These are phyloP conservation scores for Apis laboriosa DNA, from an alignment of 1,140 invertebrate species.

Conservation along the genomic window DNA sequence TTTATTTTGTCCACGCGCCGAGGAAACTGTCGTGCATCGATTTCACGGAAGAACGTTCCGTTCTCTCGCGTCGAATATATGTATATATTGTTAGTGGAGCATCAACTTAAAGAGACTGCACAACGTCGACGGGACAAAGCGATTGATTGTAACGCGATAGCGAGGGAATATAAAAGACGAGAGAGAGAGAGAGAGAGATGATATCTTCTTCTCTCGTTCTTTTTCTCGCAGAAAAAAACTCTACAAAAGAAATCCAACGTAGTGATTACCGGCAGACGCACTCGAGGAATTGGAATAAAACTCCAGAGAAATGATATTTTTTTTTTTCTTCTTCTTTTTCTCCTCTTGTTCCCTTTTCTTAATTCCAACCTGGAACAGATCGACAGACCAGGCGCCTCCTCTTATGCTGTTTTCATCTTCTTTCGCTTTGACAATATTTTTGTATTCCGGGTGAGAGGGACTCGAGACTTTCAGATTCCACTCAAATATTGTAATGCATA, in stretches of 20 bases:
- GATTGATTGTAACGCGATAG: conserved; percentile 49
- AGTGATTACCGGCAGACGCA: conserved; percentile 43
- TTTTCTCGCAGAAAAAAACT: conserved; percentile 3
- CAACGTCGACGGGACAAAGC: conserved; percentile 41
- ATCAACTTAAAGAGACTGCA: conserved; percentile 39
- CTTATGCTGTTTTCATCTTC: not conserved
- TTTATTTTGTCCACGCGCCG: conserved; percentile 32
- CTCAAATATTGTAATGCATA: not conserved
- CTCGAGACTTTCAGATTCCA: not conserved
- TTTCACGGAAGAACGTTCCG: conserved; percentile 29
- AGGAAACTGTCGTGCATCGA: conserved; percentile 35
- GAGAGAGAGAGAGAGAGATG: not conserved
- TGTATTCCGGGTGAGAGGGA: not conserved
- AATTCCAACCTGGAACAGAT: conserved; percentile 55
- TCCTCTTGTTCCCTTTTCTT: conserved; percentile 30
- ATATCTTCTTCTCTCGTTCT: not conserved
- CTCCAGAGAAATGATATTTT: conserved; percentile 31
- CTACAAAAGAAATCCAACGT: conserved; percentile 40
- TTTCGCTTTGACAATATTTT: not conserved
- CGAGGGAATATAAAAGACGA: conserved; percentile 26
- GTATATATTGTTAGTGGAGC: conserved; percentile 46
- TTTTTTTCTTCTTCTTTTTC: not conserved
- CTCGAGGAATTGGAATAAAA: conserved; percentile 51
- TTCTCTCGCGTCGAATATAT: conserved; percentile 25
- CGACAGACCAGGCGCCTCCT: conserved; percentile 39